phyloP scores from a whole-genome alignment of 2,113 vertebrate genomes.

The Eonycteris spelaea region DNA sequence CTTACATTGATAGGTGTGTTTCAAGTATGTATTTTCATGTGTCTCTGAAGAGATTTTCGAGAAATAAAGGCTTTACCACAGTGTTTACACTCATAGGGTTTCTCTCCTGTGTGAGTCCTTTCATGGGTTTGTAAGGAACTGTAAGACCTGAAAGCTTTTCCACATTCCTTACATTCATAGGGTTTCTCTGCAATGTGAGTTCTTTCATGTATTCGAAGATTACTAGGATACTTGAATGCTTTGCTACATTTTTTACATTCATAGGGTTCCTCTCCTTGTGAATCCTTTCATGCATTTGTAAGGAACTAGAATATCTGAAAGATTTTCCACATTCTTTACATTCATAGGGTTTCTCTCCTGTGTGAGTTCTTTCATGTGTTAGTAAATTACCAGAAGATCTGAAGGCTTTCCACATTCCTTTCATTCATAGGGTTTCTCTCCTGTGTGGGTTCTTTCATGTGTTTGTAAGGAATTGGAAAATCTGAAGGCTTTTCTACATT shows the following conservation, averaged over 20 bases:
- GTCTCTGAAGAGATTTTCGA: not conserved
- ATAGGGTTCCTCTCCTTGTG: constrained; percentile 17
- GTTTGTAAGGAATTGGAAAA: not conserved
- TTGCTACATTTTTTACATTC: constrained; percentile 18
- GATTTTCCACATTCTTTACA: not conserved
- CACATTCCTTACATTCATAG: not conserved
- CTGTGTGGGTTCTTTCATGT: not conserved
- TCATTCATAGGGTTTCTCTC: not conserved
- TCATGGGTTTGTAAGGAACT: not conserved
- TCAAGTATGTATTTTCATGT: not conserved
- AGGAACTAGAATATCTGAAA: not conserved
- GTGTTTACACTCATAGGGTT: not conserved
- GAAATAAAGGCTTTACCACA: not conserved
- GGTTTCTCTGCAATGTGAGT: not conserved
- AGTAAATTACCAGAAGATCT: not conserved
- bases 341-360: not conserved
- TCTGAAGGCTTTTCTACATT: too few species aligned
- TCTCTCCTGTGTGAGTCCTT: constrained; percentile 15
- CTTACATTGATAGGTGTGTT: not conserved
- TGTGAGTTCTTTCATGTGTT: not conserved
- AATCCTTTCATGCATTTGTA: not conserved
- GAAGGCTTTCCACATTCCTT: too few species aligned
- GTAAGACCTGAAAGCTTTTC: not conserved
- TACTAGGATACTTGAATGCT: not conserved
- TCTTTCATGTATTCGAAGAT: constrained; percentile 8